Percentiles rank a stretch among this genome's conserved stretches.
Conservation (phyloP, 2,797 vertebrate genomes). For the Sparidentex hasta region DNA sequence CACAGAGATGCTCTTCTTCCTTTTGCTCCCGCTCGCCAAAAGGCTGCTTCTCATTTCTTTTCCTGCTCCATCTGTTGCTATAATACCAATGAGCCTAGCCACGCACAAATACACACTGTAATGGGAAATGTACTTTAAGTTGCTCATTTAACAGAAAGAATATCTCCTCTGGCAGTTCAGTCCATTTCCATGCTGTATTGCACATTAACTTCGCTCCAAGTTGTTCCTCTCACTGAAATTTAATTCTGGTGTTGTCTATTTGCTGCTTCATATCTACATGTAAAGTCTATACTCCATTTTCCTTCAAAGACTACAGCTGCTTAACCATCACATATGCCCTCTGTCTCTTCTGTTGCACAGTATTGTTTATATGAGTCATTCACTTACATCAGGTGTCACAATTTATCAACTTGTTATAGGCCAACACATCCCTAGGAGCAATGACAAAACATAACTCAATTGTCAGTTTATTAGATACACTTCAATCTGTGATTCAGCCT, state of each 20-base stretch:
- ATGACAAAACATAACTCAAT: not conserved
- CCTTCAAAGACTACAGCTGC: not conserved
- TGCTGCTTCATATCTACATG: not conserved
- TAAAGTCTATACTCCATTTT: not conserved
- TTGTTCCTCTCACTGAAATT: not conserved
- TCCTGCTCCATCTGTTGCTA: constrained; percentile 27
- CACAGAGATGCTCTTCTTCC: constrained; percentile 76
- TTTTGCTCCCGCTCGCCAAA: constrained; percentile 65
- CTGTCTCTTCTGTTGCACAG: not conserved
- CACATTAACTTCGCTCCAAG: not conserved
- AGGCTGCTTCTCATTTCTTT: constrained; percentile 45
- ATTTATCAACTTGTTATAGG: not conserved
- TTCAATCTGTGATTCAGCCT: too few relatives aligned
- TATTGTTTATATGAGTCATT: not conserved
- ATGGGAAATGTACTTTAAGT: constrained; percentile 43
- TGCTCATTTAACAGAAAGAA: constrained; percentile 46
- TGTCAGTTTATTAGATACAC: too few relatives aligned
- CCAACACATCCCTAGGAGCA: not conserved
- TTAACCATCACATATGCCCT: not conserved
- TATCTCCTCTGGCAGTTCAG: constrained; percentile 28
- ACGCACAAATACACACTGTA: constrained; percentile 35
- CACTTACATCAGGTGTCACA: too few relatives aligned
- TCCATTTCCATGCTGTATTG: constrained; percentile 15
- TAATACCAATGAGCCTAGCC: constrained; percentile 35
- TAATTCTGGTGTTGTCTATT: not conserved